Evolutionary conservation across 2,888 invertebrate species (phyloP).

Genomic region (Notodonta dromedarius): DNA sequence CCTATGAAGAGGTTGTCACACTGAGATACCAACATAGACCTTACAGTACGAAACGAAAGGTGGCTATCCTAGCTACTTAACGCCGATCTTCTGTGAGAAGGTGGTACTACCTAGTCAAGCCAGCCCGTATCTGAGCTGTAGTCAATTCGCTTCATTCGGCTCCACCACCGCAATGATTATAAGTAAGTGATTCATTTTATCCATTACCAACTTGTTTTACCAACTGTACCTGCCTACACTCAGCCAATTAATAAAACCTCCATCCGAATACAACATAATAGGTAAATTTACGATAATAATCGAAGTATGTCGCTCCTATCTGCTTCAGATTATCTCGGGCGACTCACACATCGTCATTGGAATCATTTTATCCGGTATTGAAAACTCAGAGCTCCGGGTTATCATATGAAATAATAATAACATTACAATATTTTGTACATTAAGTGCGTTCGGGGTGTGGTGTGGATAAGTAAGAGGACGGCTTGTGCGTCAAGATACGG

Average conservation of each 20-base stretch:
- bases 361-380: constrained; percentile 70
- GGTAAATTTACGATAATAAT: constrained; percentile 53
- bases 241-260: constrained; percentile 40
- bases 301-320: constrained; percentile 43
- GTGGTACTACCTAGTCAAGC: too few species aligned
- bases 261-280: constrained; percentile 28
- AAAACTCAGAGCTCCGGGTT: constrained; percentile 62
- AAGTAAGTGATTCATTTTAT: background rate
- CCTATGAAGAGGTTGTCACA: too few species aligned
- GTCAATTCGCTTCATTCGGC: too few species aligned
- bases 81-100: too few species aligned
- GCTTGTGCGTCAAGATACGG: constrained; percentile 64
- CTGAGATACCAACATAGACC: too few species aligned
- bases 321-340: constrained; percentile 54
- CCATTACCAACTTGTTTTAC: constrained; percentile 13
- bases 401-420: constrained; percentile 78
- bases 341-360: constrained; percentile 63
- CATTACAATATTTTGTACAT: constrained; percentile 81
- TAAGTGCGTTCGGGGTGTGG: constrained; percentile 75
- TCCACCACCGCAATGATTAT: too few species aligned
- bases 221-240: constrained; percentile 20
- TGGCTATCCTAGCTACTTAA: too few species aligned
- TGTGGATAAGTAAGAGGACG: constrained; percentile 66
- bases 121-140: too few species aligned
- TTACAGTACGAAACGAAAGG: too few species aligned